Percentiles rank a stretch among this genome's conserved stretches.
Evolutionary conservation across 2,888 invertebrate genomes (phyloP).

Genomic region (Colletes collaris): DNA sequence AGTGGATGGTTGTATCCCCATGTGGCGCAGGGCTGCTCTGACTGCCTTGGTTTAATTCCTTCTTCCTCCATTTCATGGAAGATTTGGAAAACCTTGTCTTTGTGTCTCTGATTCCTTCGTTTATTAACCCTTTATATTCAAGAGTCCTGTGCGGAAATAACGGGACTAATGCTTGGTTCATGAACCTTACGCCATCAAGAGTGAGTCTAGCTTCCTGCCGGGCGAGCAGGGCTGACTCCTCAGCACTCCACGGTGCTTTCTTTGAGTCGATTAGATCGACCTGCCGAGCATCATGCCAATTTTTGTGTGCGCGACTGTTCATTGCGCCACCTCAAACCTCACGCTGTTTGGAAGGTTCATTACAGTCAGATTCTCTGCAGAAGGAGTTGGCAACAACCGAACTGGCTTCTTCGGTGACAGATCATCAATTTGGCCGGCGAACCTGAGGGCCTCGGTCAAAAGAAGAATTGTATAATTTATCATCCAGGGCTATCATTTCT

Average conservation of each 20-base stretch:
- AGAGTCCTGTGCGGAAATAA: slow-evolving; percentile 4
- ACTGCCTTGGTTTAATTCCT: not conserved
- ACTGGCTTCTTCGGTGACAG: not conserved
- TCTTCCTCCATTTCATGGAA: not conserved
- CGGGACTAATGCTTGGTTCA: slow-evolving; percentile 34
- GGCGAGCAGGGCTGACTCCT: slow-evolving; percentile 38
- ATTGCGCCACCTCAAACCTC: slow-evolving; percentile 11
- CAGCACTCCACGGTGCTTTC: slow-evolving; percentile 43
- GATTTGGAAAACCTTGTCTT: not conserved
- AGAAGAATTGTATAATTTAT: not conserved
- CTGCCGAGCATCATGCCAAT: too few species aligned
- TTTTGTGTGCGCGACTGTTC: too few species aligned
- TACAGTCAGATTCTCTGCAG: slow-evolving; percentile 18
- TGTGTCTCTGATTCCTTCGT: too few species aligned
- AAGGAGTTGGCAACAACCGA: not conserved
- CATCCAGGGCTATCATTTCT: slow-evolving; percentile 51
- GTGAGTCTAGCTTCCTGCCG: slow-evolving; percentile 41
- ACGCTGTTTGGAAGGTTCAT: not conserved
- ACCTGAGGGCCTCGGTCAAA: slow-evolving; percentile 31
- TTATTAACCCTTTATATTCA: slow-evolving; percentile 12
- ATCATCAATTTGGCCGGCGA: slow-evolving; percentile 30
- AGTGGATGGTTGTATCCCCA: not conserved
- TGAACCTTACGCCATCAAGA: slow-evolving; percentile 4
- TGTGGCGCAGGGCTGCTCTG: not conserved
- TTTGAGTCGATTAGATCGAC: not conserved